A percentile compares a stretch with the other conserved stretches of the same genome.
phyloP scores from a whole-genome alignment of 2,888 invertebrate species.

The Acronicta aceris region DNA sequence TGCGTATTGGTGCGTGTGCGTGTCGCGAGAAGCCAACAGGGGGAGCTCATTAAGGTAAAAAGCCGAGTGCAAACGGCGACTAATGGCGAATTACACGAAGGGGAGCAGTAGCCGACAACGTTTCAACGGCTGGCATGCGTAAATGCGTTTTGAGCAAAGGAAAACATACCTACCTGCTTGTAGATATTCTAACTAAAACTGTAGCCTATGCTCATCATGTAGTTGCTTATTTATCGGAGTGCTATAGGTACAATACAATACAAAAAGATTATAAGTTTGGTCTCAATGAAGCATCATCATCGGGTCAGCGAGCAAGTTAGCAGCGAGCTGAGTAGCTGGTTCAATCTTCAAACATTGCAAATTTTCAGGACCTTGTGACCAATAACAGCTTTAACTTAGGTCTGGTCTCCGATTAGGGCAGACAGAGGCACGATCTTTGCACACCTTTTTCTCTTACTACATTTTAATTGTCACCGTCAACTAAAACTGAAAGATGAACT shows the following conservation, averaged over 20 bases:
- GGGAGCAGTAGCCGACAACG: slow-evolving; percentile 76
- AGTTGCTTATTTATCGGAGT: too few species aligned
- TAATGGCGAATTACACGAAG: slow-evolving; percentile 89
- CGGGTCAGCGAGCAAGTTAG: too few species aligned
- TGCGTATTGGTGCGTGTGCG: slow-evolving; percentile 83
- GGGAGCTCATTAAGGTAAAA: slow-evolving; percentile 89
- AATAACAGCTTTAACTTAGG: neutral
- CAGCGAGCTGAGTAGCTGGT: too few species aligned
- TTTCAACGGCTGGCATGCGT: slow-evolving; percentile 59
- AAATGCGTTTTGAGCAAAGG: slow-evolving; percentile 33
- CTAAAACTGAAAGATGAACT: neutral
- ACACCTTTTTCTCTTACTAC: too few species aligned
- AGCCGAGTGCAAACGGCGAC: slow-evolving; percentile 88
- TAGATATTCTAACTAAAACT: too few species aligned
- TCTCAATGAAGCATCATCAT: too few species aligned
- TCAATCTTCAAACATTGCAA: neutral
- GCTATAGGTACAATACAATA: too few species aligned
- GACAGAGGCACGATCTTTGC: too few species aligned
- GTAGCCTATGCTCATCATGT: too few species aligned
- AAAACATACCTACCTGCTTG: neutral
- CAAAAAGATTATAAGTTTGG: too few species aligned
- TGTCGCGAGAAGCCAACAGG: slow-evolving; percentile 73
- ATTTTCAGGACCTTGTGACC: neutral
- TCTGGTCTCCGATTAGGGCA: too few species aligned
- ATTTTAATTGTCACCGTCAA: too few species aligned